A percentile compares a stretch with the other conserved stretches of the same genome.
These are phyloP conservation scores for Lucinisca nassula DNA, from an alignment of 2,888 invertebrate genomes.

Conservation along the genomic window DNA sequence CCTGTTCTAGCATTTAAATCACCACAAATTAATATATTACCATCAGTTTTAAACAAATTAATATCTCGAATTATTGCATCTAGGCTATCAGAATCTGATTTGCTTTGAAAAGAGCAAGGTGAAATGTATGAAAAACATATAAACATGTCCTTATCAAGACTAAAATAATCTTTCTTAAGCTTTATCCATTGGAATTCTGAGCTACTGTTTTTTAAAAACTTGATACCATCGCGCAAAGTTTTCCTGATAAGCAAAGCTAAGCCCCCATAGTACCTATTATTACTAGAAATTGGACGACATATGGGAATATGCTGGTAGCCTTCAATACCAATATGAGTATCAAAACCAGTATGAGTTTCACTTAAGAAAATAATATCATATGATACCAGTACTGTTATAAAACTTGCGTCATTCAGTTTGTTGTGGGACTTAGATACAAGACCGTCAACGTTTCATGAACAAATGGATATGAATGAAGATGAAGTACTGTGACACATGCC, in stretches of 20 bases:
- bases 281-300: background rate
- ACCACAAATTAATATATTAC: background rate
- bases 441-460: constrained; percentile 2
- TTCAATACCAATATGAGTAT: background rate
- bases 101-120: background rate
- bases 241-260: background rate
- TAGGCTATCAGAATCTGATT: background rate
- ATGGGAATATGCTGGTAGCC: background rate
- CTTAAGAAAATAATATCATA: constrained; percentile 5
- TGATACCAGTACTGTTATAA: background rate
- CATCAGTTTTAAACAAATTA: background rate
- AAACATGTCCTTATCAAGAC: background rate
- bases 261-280: background rate
- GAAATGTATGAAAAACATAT: background rate
- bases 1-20: background rate
- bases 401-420: background rate
- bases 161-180: background rate
- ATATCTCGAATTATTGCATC: background rate
- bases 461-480: constrained; percentile 8
- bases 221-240: background rate
- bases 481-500: too few species aligned
- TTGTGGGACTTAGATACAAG: background rate
- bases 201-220: background rate
- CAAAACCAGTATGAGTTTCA: constrained; percentile 2
- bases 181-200: background rate